Evolutionary conservation across 2,888 invertebrate species (phyloP), one percentile per base, ranked within the genome.

Genomic region (Coenonympha glycerion): DNA sequence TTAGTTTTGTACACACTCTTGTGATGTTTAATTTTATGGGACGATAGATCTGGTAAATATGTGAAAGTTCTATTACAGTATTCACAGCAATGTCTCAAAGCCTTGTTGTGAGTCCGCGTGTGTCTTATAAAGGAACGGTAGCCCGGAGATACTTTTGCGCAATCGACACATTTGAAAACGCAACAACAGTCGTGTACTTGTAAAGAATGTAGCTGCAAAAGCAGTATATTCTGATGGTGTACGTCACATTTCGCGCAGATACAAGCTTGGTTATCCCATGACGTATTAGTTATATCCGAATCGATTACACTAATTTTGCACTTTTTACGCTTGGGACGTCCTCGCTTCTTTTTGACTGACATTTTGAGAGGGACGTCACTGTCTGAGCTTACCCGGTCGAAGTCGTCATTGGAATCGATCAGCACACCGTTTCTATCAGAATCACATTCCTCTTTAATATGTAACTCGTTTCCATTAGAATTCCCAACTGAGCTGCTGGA

Each of bases 241-340:
- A 84, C 83, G 49, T 85, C 83, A 26, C 87, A 87, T 24, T 68
- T 69, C 0, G 78, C 83, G 61, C 87, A 87, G 0, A 76, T 65
- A 56, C 84, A 86, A 42, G 73, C 71, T 16, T 79, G 80, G 6
- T 80, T 73, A 0, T 79, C 79, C 87, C 87, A 87, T n/a, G n/a
- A n/a, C n/a, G n/a, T n/a, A n/a, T n/a, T n/a, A n/a, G n/a, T n/a
- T n/a, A n/a, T n/a, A n/a, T n/a, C n/a, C n/a, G 52, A 47, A 33
- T 58, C 47, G n/a, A n/a, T n/a, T n/a, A n/a, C n/a, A 9, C 24
- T 30, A 51, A 47, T 53, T 8, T 47, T 30, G 8, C 41, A 53
- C 4, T 61, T 28, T 39, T 52, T 62, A 37, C 18, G 54, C 55
- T 52, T 71, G 67, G 53, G 69, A 71, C 52, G 69, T 69, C 5